These are phyloP conservation scores for Urocyon cinereoargenteus DNA, from an alignment of 2,797 vertebrate species.

Conservation along the genomic window DNA sequence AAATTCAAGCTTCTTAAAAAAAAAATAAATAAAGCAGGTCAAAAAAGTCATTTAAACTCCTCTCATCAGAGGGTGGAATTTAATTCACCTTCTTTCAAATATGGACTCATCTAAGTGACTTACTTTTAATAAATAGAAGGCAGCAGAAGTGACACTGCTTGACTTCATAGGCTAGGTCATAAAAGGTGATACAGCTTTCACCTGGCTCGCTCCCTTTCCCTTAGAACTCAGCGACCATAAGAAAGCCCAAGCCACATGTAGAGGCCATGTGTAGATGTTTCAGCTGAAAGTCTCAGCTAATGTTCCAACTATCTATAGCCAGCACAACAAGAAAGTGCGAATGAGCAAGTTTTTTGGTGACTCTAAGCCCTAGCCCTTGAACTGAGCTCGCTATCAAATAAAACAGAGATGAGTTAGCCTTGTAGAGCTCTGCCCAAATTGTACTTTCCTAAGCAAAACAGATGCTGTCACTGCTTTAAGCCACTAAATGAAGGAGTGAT, in stretches of 20 bases:
- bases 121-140: background rate
- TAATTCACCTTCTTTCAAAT: background rate
- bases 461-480: conserved; percentile 30
- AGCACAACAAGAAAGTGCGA: background rate
- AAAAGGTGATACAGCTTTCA: background rate
- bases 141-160: background rate
- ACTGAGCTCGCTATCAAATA: background rate
- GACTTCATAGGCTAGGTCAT: background rate
- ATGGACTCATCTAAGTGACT: background rate
- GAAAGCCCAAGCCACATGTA: background rate
- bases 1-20: too few species aligned
- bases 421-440: background rate
- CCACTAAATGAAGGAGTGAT: background rate
- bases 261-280: background rate
- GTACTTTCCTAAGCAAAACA: background rate
- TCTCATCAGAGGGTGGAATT: background rate
- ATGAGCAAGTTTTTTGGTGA: background rate
- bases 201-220: background rate
- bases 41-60: background rate
- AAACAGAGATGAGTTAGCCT: background rate
- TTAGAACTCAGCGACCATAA: background rate
- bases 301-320: background rate
- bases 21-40: background rate
- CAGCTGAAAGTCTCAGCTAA: background rate
- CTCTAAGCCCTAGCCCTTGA: background rate